Conservation (phyloP, 2,888 invertebrate genomes). For the Oxyscelio sp. region DNA sequence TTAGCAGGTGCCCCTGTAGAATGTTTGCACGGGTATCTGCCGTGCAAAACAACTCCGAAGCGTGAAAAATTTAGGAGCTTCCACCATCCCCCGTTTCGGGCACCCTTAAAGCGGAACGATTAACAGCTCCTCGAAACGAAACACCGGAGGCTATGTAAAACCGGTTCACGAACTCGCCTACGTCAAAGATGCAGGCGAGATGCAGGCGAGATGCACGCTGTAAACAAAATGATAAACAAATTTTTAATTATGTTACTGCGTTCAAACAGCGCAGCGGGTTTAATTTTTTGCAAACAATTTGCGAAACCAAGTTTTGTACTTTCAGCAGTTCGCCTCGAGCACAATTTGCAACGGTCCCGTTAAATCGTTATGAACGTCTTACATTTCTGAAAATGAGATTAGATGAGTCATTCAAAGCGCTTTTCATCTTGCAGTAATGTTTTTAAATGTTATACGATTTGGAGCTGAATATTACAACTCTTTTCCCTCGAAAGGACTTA, state of each 20-base stretch:
- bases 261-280: background rate
- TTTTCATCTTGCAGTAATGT: no score
- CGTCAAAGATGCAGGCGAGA: conserved; percentile 39
- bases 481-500: no score
- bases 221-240: conserved; percentile 34
- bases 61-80: conserved; percentile 81
- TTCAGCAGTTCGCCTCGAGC: background rate
- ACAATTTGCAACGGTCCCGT: no score
- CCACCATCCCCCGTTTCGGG: conserved; percentile 63
- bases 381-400: no score
- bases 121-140: conserved; percentile 63
- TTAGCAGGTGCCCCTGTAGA: conserved; percentile 63
- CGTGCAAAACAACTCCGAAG: conserved; percentile 76
- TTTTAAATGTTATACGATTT: no score
- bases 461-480: no score
- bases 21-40: conserved; percentile 80
- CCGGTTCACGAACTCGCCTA: conserved; percentile 50
- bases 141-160: conserved; percentile 60
- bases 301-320: background rate
- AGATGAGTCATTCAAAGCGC: no score
- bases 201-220: no score
- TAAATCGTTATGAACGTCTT: no score
- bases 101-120: conserved; percentile 67
- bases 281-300: background rate
- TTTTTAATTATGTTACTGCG: conserved; percentile 29